Percentiles rank a stretch among this genome's conserved stretches.
These are phyloP conservation scores for Amphipyra tragopoginis DNA, from an alignment of 2,888 invertebrate genomes.

Conservation along the genomic window DNA sequence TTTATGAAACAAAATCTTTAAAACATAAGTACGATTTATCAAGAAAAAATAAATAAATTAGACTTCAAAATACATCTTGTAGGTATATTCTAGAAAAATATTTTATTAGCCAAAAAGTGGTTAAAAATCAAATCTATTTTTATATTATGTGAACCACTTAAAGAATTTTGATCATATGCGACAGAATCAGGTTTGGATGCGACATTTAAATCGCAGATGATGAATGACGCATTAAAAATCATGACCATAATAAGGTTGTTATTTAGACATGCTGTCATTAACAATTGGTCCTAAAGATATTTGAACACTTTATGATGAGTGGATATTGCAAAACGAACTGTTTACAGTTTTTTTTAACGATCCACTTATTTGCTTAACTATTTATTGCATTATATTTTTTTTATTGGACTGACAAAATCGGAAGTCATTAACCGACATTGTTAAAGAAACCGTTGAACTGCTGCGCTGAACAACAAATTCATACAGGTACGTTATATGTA, in stretches of 20 bases:
- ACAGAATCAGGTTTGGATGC: constrained; percentile 35
- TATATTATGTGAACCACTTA: constrained; percentile 38
- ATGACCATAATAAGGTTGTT: constrained; percentile 27
- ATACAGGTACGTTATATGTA: too few relatives aligned
- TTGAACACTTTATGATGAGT: constrained; percentile 3
- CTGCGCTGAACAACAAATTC: too few relatives aligned
- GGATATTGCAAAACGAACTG: constrained; percentile 8
- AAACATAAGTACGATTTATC: constrained; percentile 5
- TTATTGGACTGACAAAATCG: constrained; percentile 39
- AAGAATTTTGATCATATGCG: constrained; percentile 39
- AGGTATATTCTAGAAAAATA: constrained; percentile 36
- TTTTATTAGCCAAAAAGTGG: constrained; percentile 22
- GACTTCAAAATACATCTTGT: constrained; percentile 9
- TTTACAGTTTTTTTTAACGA: constrained; percentile 18
- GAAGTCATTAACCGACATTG: constrained; percentile 42
- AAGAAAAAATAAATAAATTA: constrained; percentile 2
- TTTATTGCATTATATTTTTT: constrained; percentile 46
- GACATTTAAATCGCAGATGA: constrained; percentile 52
- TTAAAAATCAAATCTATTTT: constrained; percentile 25
- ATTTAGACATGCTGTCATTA: constrained; percentile 57
- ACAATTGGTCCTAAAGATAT: constrained; percentile 38
- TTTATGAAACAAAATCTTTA: constrained; percentile 14
- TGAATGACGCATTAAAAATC: constrained; percentile 43
- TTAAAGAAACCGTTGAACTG: constrained; percentile 15
- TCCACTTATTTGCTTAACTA: constrained; percentile 22